phyloP scores from a whole-genome alignment of 2,797 vertebrate species.

The Typhlichthys eigenmanni region DNA sequence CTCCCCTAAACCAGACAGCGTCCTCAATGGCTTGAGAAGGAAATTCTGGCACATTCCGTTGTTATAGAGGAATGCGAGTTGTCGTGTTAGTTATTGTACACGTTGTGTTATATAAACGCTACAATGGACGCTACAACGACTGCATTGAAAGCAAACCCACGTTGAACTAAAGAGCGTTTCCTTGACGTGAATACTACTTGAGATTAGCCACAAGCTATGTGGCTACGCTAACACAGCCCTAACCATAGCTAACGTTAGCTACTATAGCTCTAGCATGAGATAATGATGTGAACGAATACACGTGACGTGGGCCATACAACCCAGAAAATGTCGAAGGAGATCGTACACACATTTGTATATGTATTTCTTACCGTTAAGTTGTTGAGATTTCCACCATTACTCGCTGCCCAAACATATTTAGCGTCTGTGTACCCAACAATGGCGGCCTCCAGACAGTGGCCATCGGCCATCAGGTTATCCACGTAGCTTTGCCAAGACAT shows the following conservation, averaged over 20 bases:
- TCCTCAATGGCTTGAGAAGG: slow-evolving; percentile 17
- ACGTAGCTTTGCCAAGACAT: slow-evolving; percentile 98
- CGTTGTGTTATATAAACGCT: rapidly evolving
- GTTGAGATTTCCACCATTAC: slow-evolving; percentile 86
- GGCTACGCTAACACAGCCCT: slow-evolving; percentile 34
- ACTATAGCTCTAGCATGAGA: slow-evolving; percentile 21
- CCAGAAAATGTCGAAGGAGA: background rate
- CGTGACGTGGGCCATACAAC: background rate
- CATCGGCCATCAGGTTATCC: slow-evolving; percentile 97
- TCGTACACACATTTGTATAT: background rate
- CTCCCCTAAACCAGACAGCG: slow-evolving; percentile 26
- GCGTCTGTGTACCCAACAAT: slow-evolving; percentile 94
- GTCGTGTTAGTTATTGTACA: rapidly evolving
- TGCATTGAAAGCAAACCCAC: background rate
- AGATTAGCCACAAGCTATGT: slow-evolving; percentile 24
- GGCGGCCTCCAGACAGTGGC: slow-evolving; percentile 96
- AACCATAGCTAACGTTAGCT: slow-evolving; percentile 47
- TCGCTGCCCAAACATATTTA: slow-evolving; percentile 95
- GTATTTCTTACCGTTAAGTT: slow-evolving; percentile 81
- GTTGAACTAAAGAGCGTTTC: background rate
- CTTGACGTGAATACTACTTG: too few relatives aligned
- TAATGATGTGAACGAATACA: slow-evolving; percentile 21
- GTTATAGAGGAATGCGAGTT: rapidly evolving
- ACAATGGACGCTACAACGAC: background rate
- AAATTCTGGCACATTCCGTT: too few relatives aligned